phyloP scores from a whole-genome alignment of 2,888 invertebrate genomes.

The Zaprionus lineosus region DNA sequence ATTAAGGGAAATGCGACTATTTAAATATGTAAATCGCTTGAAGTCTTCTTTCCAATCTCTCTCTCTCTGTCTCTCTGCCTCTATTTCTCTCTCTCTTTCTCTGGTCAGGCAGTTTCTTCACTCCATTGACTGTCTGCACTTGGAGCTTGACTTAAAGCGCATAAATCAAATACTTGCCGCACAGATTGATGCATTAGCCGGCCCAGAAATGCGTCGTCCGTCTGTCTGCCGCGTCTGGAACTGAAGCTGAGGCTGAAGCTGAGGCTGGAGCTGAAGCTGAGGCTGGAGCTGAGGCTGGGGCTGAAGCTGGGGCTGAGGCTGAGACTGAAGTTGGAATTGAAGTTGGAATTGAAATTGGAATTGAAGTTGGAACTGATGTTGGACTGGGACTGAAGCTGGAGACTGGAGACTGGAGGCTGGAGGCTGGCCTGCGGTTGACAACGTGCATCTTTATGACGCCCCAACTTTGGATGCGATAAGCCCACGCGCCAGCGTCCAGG shows the following conservation, averaged over 20 bases:
- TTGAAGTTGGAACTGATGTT: not conserved
- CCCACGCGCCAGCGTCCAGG: constrained; percentile 57
- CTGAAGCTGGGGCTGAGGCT: constrained; percentile 38
- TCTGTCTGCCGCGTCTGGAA: not conserved
- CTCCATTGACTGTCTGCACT: constrained; percentile 33
- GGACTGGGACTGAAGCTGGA: not conserved
- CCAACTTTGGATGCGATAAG: constrained; percentile 71
- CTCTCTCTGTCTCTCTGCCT: not conserved
- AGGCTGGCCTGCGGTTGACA: constrained; percentile 55
- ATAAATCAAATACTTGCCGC: constrained; percentile 70
- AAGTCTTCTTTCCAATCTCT: no score
- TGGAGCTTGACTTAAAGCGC: constrained; percentile 39
- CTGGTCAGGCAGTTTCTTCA: not conserved
- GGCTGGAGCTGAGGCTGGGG: no score
- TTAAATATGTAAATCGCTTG: no score
- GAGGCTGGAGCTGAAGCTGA: not conserved
- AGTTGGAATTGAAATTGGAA: constrained; percentile 1
- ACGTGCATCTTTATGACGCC: constrained; percentile 74
- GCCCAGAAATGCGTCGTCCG: constrained; percentile 27
- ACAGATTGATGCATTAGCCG: constrained; percentile 76
- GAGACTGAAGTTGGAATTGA: constrained; percentile 19
- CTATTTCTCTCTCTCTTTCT: not conserved
- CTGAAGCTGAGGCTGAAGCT: not conserved
- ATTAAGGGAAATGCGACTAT: no score
- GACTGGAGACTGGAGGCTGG: no score